Conservation (phyloP, 2,113 vertebrate species). For the Coptodon bakossiorum region DNA sequence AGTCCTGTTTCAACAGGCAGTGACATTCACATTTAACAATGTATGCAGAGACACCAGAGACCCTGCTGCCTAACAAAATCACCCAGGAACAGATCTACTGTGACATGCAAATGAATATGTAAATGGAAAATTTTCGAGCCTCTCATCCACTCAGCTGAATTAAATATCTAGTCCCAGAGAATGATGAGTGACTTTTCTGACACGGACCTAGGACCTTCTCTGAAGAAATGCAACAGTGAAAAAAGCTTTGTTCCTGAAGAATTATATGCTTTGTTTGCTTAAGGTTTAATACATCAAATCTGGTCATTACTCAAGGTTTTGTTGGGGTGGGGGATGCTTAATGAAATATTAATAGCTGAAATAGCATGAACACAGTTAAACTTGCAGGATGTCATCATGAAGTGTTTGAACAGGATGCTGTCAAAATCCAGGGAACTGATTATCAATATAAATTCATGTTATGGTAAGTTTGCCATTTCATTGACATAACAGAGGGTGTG, state of each 20-base stretch:
- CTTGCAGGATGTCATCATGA: neutral
- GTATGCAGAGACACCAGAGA: neutral
- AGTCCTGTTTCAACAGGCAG: neutral
- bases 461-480: neutral
- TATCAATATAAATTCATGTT: neutral
- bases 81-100: constrained; percentile 29
- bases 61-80: neutral
- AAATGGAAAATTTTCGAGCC: constrained; percentile 7
- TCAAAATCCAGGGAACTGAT: neutral
- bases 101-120: constrained; percentile 39
- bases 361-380: neutral
- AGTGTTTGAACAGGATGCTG: neutral
- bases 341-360: neutral
- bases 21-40: constrained; percentile 7
- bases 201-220: neutral
- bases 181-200: neutral
- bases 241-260: neutral
- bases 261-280: neutral
- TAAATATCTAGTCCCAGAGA: constrained; percentile 16
- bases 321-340: neutral
- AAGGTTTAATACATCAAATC: neutral
- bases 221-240: neutral
- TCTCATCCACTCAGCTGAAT: constrained; percentile 9
- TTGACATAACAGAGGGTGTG: neutral
- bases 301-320: neutral